Evolutionary conservation across 2,888 invertebrate genomes (phyloP), one percentile per base, ranked within the genome.

Genomic region (Ellobium chinense): DNA sequence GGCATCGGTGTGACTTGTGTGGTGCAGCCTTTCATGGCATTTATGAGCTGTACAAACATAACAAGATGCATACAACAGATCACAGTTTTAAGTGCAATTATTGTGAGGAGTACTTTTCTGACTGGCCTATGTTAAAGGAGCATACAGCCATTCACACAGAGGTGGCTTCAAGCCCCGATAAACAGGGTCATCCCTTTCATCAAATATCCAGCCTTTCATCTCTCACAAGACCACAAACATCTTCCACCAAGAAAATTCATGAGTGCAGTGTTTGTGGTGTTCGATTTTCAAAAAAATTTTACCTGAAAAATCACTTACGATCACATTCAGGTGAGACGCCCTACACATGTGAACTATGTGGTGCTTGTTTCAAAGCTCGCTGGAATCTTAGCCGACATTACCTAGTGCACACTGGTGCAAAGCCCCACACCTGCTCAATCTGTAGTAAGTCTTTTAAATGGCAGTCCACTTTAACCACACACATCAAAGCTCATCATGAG

Each of bases 31-130:
- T 65, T 65, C n/a, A 29, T n/a, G 34, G 65, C 29, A 65, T 65
- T n/a, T 65, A 65, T 65, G 65, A 65, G n/a, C n/a, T 65, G 7
- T 65, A 65, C 65, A 12, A 34, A 31, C 65, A 65, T 65, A 29
- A 5, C 18, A 65, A 29, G n/a, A 12, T 65, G 9, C 65, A 65
- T 29, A 29, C 65, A 14, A 7, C 9, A n/a, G 29, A 65, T 7
- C 60, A 27, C 27, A 18, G 60, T n/a, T 60, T 60, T n/a, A 60
- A n/a, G 60, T 60, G 60, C 24, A n/a, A 65, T 34, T 7, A 34
- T 12, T 29, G 29, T 9, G 27, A 31, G 3, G 7, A 29, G 5
- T 4, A 34, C 31, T 29, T 29, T 31, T 31, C 31, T 12, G 65
- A 29, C 7, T 3, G n/a, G 9, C 9, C 65, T 29, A 31, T n/a